Evolutionary conservation across 2,888 invertebrate genomes (phyloP).

Genomic region (Rhagonycha fulva): DNA sequence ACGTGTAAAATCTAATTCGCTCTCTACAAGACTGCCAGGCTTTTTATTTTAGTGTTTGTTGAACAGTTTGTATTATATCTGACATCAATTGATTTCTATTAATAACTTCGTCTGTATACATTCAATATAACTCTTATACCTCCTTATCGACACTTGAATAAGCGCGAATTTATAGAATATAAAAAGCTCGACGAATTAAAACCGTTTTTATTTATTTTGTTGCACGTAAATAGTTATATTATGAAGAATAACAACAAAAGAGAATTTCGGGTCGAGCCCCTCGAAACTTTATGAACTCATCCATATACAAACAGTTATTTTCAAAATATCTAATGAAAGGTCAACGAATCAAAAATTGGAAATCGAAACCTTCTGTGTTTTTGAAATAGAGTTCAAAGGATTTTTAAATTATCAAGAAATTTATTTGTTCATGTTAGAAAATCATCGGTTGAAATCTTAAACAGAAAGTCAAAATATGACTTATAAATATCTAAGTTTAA

Average conservation of each 20-base stretch:
- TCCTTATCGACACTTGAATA: constrained; percentile 9
- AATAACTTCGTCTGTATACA: constrained; percentile 18
- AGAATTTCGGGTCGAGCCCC: neutral
- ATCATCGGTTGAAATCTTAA: neutral
- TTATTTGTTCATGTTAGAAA: neutral
- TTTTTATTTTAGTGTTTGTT: constrained; percentile 10
- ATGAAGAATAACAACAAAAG: neutral
- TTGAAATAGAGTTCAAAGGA: neutral
- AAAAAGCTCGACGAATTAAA: neutral
- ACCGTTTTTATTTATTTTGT: neutral
- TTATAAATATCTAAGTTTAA: neutral
- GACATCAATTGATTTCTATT: constrained; percentile 22
- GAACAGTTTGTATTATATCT: constrained; percentile 15
- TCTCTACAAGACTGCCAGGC: constrained; percentile 6
- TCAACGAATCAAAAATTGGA: neutral
- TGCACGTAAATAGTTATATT: neutral
- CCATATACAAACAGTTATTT: neutral
- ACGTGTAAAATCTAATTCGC: constrained; percentile 9
- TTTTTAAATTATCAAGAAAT: neutral
- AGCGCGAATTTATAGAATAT: neutral
- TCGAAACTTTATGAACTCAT: neutral
- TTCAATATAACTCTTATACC: constrained; percentile 5
- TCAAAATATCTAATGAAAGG: neutral
- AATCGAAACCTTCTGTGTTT: neutral
- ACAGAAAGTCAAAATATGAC: neutral